A percentile compares a stretch with the other conserved stretches of the same genome.
Conservation (phyloP, 2,113 vertebrate genomes). For the Forbesichthys agassizii region DNA sequence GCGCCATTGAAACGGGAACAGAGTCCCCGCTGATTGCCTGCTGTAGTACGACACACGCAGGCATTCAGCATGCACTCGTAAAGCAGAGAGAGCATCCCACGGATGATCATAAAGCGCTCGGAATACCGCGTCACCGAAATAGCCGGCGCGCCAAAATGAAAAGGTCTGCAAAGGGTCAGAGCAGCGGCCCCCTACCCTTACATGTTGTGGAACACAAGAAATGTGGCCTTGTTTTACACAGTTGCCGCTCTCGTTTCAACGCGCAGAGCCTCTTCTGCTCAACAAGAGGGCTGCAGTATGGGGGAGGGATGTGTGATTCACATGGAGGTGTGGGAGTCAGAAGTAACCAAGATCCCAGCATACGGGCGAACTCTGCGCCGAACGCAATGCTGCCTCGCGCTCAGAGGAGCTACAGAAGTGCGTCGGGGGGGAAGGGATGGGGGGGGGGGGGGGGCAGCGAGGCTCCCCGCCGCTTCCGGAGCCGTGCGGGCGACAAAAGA, state of each 20-base stretch:
- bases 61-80: slow-evolving; percentile 31
- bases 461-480: neutral
- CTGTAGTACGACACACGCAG: slow-evolving; percentile 38
- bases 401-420: no score
- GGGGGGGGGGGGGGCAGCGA: no score
- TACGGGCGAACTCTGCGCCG: no score
- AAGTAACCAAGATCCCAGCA: no score
- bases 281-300: neutral
- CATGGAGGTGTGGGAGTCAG: no score
- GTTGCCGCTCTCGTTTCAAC: no score
- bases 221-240: neutral
- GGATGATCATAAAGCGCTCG: slow-evolving; percentile 26
- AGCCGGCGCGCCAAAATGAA: no score
- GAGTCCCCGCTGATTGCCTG: slow-evolving; percentile 65
- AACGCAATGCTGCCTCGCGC: no score
- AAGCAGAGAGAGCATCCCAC: neutral
- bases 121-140: slow-evolving; percentile 9
- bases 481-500: neutral
- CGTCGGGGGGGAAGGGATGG: no score
- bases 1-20: slow-evolving; percentile 67
- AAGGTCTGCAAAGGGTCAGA: neutral
- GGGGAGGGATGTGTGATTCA: no score
- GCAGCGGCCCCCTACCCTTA: neutral
- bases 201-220: slow-evolving; percentile 4
- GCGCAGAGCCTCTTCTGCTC: no score